Percentiles rank a stretch among this genome's conserved stretches.
Evolutionary conservation across 2,888 invertebrate species (phyloP).

Genomic region (Embidobia sp.): DNA sequence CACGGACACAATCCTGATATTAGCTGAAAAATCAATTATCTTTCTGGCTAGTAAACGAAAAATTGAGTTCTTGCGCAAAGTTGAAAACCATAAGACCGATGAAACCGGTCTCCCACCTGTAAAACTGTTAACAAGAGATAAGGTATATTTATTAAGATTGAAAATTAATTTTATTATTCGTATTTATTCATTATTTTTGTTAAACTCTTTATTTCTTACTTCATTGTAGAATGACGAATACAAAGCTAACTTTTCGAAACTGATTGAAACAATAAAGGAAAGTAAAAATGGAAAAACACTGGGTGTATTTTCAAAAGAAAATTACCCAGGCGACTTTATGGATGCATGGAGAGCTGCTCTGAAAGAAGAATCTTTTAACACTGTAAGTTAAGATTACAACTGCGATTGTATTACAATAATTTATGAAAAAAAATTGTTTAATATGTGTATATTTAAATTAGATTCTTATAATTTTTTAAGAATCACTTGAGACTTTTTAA

Average conservation of each 20-base stretch:
- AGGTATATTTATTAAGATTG: conserved; percentile 85
- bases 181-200: conserved; percentile 18
- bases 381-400: conserved; percentile 83
- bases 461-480: too few relatives aligned
- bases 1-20: conserved; percentile 96
- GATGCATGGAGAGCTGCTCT: conserved; percentile 93
- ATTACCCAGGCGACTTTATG: conserved; percentile 95
- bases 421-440: too few relatives aligned
- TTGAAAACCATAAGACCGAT: conserved; percentile 90
- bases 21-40: conserved; percentile 92
- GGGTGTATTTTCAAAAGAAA: conserved; percentile 96
- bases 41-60: conserved; percentile 99
- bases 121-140: conserved; percentile 93
- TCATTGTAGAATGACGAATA: conserved; percentile 91
- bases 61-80: conserved; percentile 96
- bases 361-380: conserved; percentile 90
- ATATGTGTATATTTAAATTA: too few relatives aligned
- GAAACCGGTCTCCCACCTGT: conserved; percentile 92
- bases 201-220: too few relatives aligned
- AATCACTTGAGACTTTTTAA: too few relatives aligned
- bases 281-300: conserved; percentile 94
- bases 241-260: conserved; percentile 87
- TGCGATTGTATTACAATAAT: too few relatives aligned
- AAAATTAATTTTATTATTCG: conserved; percentile 27
- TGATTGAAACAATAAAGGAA: conserved; percentile 91